phyloP scores from a whole-genome alignment of 2,797 vertebrate genomes.

The Tokudaia muenninki region DNA sequence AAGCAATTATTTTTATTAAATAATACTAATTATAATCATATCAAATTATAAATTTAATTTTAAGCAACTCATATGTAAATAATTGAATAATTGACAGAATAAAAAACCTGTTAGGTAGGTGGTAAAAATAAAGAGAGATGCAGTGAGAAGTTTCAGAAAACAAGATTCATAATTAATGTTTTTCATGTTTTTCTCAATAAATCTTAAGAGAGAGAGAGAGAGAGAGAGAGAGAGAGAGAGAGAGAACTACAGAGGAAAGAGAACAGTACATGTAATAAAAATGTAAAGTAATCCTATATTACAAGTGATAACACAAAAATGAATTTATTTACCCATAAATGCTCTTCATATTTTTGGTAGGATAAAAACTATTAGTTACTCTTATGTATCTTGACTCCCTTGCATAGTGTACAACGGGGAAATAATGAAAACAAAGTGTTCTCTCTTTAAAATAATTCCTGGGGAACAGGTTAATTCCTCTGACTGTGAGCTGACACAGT shows the following conservation, averaged over 20 bases:
- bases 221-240: not conserved
- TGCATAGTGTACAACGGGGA: not conserved
- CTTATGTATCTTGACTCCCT: not conserved
- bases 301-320: not conserved
- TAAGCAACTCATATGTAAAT: not conserved
- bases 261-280: not conserved
- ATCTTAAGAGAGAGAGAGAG: not conserved
- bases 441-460: not conserved
- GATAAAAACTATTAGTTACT: not conserved
- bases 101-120: not conserved
- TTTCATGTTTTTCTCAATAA: not conserved
- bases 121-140: not conserved
- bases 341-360: not conserved
- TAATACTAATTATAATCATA: constrained; percentile 20
- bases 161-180: not conserved
- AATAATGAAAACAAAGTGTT: not conserved
- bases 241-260: not conserved
- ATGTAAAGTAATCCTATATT: not conserved
- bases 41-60: not conserved
- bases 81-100: not conserved
- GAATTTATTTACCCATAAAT: not conserved
- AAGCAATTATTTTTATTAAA: not conserved
- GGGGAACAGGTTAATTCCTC: not conserved
- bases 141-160: not conserved
- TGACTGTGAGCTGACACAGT: not conserved